Evolutionary conservation across 2,113 vertebrate species (phyloP).

Genomic region (Phalacrocorax carbo): DNA sequence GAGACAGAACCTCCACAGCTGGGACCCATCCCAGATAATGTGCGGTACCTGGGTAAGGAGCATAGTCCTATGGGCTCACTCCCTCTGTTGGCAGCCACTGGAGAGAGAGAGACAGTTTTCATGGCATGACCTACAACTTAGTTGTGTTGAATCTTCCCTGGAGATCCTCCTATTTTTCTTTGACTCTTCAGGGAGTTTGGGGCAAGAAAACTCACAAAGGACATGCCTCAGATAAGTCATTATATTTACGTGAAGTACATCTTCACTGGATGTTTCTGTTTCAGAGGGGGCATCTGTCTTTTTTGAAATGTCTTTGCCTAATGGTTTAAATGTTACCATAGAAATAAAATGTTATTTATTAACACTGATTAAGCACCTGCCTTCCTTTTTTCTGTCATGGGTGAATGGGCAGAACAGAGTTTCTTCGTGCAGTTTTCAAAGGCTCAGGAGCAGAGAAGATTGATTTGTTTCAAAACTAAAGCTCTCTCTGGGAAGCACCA

Average conservation of each 20-base stretch:
- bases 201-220: background rate
- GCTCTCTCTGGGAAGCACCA: background rate
- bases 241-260: background rate
- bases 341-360: constrained; percentile 32
- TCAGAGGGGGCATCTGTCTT: background rate
- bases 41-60: background rate
- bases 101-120: background rate
- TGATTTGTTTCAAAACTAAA: background rate
- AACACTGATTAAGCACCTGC: background rate
- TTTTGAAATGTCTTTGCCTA: background rate
- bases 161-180: background rate
- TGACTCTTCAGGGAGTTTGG: background rate
- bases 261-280: background rate
- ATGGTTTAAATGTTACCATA: background rate
- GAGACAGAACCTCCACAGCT: background rate
- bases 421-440: background rate
- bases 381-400: background rate
- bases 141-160: background rate
- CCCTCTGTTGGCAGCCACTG: background rate
- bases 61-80: background rate
- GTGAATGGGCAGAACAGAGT: background rate
- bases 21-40: background rate
- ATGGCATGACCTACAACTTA: background rate
- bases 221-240: background rate
- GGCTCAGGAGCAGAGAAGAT: background rate